These are phyloP conservation scores for Notechis scutatus DNA, from an alignment of 2,113 vertebrate genomes.

Conservation along the genomic window DNA sequence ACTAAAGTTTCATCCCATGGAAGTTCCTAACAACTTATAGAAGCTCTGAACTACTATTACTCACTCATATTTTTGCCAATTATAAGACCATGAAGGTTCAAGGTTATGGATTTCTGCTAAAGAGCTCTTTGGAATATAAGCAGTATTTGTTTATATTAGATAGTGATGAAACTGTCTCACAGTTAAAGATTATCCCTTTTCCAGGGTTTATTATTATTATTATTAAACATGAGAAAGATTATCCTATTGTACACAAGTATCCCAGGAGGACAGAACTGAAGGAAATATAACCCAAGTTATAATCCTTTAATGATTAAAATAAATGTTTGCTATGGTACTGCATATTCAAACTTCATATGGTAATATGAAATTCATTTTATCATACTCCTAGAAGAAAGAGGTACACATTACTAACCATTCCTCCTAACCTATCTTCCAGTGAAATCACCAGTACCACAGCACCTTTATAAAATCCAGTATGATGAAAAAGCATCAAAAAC, in stretches of 20 bases:
- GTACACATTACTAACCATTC: not conserved
- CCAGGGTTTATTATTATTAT: fast-evolving
- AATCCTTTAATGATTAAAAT: not conserved
- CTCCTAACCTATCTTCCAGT: not conserved
- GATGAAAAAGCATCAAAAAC: not conserved
- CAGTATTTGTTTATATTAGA: not conserved
- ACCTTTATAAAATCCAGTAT: not conserved
- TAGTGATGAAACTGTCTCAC: not conserved
- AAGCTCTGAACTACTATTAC: not conserved
- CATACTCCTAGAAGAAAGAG: not conserved
- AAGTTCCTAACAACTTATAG: not conserved
- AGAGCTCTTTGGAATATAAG: not conserved
- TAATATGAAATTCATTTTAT: not conserved
- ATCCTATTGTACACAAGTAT: not conserved
- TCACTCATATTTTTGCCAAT: not conserved
- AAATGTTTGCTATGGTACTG: not conserved
- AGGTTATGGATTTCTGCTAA: not conserved
- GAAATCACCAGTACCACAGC: not conserved
- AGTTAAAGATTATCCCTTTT: not conserved
- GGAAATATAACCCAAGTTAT: not conserved
- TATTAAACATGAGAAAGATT: not conserved
- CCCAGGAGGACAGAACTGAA: not conserved
- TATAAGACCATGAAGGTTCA: not conserved
- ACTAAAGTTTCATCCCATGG: not conserved
- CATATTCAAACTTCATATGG: not conserved